Base-by-base conservation (phyloP, 1,140 invertebrate species). In the Caenorhabditis remanei region DNA sequence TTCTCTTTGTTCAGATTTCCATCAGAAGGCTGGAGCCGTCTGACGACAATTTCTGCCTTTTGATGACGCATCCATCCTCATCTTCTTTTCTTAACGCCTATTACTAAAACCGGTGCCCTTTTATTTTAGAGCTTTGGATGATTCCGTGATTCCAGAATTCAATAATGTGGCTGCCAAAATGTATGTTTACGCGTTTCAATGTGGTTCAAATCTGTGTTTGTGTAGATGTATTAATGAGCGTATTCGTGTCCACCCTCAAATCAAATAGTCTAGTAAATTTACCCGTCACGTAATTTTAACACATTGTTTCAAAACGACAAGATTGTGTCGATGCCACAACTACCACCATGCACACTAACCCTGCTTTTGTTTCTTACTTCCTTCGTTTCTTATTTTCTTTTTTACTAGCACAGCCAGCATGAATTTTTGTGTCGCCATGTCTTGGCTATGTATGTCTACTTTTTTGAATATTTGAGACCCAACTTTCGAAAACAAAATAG, bases 81-180 rank as follows among this genome's bases (percentile, higher is more conserved):
- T 71, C 14, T 41, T 46, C 19, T 13, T 19, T 46, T 46, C 65
- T 46, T 71, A 41, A 71, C 65, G 65, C 65, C 40, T 71, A 46
- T 46, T 16, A 71, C 65, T 71, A 11, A 50, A 79, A 79, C 53
- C 71, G 71, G 71, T 79, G 43, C n/a, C 53, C 46, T 79, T 50
- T 79, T 32, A 32, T 79, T 79, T 50, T 79, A 79, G 71, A 48
- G 71, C 40, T 79, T 79, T 79, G 46, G 71, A 79, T 79, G 71
- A 79, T 79, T 79, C 46, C 71, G 71, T 79, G 71, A 79, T 79
- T 79, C 71, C 71, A 79, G 71, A 79, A 79, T 79, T 24, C 71
- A 79, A 79, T 79, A 79, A 79, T 79, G 71, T 79, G 71, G 71
- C 71, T 79, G 71, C 71, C 71, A n/a, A 79, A 79, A 79, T 79